These are phyloP conservation scores for Herpailurus yagouaroundi DNA, from an alignment of 2,113 vertebrate genomes.

Conservation along the genomic window DNA sequence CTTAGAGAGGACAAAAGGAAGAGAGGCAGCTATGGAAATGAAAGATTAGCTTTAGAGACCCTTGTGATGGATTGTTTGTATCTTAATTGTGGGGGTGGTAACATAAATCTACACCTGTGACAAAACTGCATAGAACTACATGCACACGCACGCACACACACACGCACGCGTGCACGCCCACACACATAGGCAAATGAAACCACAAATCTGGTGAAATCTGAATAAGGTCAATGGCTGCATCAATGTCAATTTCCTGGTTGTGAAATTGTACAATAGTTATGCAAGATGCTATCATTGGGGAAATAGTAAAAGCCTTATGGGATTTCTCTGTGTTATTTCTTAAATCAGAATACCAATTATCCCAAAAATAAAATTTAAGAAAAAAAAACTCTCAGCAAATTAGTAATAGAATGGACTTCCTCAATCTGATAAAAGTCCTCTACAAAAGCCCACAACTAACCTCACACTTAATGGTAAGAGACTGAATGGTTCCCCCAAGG, in stretches of 20 bases:
- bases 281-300: not conserved
- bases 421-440: not conserved
- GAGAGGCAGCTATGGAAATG: not conserved
- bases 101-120: not conserved
- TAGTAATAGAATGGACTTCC: not conserved
- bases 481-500: not conserved
- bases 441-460: not conserved
- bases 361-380: not conserved
- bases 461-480: not conserved
- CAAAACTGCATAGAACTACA: not conserved
- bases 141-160: not conserved
- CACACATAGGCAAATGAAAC: not conserved
- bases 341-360: not conserved
- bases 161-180: not conserved
- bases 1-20: not conserved
- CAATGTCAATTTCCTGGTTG: not conserved
- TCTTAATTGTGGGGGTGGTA: not conserved
- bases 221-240: not conserved
- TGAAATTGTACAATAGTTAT: not conserved
- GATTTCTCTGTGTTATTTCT: not conserved
- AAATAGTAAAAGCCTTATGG: not conserved
- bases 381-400: not conserved
- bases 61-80: not conserved
- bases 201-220: not conserved
- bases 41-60: not conserved